phyloP scores from a whole-genome alignment of 2,797 vertebrate genomes.

The Urosaurus nigricauda region DNA sequence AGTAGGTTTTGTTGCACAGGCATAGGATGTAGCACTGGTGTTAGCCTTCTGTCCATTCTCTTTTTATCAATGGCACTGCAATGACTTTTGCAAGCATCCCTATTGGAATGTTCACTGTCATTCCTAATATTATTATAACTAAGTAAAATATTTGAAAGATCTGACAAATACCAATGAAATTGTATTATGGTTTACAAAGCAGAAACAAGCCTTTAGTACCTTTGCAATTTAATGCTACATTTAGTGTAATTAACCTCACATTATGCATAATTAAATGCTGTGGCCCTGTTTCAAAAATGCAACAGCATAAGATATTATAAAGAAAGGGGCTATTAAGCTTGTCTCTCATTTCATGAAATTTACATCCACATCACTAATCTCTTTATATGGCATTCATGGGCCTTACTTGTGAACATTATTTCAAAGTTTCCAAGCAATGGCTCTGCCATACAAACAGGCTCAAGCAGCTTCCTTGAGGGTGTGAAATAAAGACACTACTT shows the following conservation, averaged over 20 bases:
- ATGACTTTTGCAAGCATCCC: neutral
- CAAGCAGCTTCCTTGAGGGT: neutral
- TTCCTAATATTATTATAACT: neutral
- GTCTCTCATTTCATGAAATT: slow-evolving; percentile 16
- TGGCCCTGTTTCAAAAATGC: slow-evolving; percentile 20
- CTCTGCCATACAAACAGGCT: neutral
- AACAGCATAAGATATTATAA: slow-evolving; percentile 3
- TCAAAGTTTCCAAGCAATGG: neutral
- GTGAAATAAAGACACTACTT: too few species aligned
- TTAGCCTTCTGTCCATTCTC: neutral
- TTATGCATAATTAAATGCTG: slow-evolving; percentile 36
- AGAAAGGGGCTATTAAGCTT: slow-evolving; percentile 9
- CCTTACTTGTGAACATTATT: neutral
- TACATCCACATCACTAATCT: neutral
- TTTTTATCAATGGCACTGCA: neutral
- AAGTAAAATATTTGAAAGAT: slow-evolving; percentile 1
- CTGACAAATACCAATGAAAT: slow-evolving; percentile 15
- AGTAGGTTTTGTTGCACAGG: neutral
- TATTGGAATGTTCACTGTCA: neutral
- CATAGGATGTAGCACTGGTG: neutral
- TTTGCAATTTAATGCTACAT: slow-evolving; percentile 36
- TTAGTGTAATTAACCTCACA: slow-evolving; percentile 36
- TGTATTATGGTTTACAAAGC: slow-evolving; percentile 19
- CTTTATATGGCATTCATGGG: neutral
- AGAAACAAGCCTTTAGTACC: slow-evolving; percentile 35